Percentiles rank a stretch among this genome's conserved stretches.
Evolutionary conservation across 2,888 invertebrate species (phyloP).

Genomic region (Deilephila porcellus): DNA sequence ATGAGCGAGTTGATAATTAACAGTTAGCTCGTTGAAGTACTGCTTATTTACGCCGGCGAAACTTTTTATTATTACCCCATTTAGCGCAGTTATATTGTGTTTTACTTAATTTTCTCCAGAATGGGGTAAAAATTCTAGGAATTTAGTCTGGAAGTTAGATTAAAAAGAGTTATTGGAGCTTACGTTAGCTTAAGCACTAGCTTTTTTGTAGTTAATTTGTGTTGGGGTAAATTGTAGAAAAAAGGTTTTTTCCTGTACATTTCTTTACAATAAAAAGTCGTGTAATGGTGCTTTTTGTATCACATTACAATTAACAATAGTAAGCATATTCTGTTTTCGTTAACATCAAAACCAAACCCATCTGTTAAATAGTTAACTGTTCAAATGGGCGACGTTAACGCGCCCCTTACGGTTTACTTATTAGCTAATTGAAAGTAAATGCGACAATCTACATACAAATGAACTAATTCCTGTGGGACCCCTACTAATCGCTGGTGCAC

Average conservation of each 20-base stretch:
- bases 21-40: not conserved
- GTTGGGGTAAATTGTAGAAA: not conserved
- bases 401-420: slow-evolving; percentile 1
- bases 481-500: not conserved
- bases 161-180: too few species aligned
- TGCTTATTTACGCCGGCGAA: not conserved
- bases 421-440: not conserved
- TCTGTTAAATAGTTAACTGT: not conserved
- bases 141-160: too few species aligned
- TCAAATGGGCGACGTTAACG: not conserved
- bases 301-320: not conserved
- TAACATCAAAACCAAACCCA: slow-evolving; percentile 2
- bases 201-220: not conserved
- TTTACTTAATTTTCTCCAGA: not conserved
- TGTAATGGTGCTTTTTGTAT: not conserved
- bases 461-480: not conserved
- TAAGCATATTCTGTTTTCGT: not conserved
- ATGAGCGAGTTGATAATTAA: not conserved
- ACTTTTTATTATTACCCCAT: slow-evolving; percentile 1
- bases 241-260: not conserved
- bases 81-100: not conserved
- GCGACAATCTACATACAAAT: slow-evolving; percentile 2
- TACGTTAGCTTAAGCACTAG: not conserved
- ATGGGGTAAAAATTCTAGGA: not conserved
- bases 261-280: not conserved